Conservation (phyloP, 2,797 vertebrate genomes). For the Myoxocephalus aenaeus region DNA sequence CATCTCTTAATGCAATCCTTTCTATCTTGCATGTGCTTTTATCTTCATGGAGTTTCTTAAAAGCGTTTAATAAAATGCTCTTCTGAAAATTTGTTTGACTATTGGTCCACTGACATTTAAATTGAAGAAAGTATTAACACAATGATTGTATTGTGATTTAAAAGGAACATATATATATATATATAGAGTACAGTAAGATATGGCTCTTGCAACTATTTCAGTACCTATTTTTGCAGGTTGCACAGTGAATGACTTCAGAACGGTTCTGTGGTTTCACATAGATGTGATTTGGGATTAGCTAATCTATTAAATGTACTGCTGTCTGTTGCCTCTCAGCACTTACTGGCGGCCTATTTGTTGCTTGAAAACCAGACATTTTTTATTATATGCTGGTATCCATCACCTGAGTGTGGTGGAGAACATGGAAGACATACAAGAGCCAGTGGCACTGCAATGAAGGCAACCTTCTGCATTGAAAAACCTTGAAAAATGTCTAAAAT, state of each 20-base stretch:
- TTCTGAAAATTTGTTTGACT: slow-evolving; percentile 47
- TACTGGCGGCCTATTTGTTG: slow-evolving; percentile 15
- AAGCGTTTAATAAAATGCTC: slow-evolving; percentile 73
- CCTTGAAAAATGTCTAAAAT: background rate
- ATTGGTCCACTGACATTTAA: slow-evolving; percentile 9
- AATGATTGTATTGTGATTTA: background rate
- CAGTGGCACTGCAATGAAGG: background rate
- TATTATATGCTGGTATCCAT: background rate
- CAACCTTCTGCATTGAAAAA: background rate
- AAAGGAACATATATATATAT: too few species aligned
- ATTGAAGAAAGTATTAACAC: background rate
- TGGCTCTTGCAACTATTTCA: background rate
- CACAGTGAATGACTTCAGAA: slow-evolving; percentile 4
- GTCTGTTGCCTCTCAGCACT: background rate
- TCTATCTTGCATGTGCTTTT: slow-evolving; percentile 68
- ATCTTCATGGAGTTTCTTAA: slow-evolving; percentile 51
- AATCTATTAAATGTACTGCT: slow-evolving; percentile 7
- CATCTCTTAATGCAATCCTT: slow-evolving; percentile 51
- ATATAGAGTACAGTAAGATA: background rate
- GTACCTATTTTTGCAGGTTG: background rate
- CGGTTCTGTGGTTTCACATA: background rate
- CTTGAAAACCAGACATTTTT: slow-evolving; percentile 4
- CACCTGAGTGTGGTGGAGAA: slow-evolving; percentile 11
- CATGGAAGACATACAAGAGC: slow-evolving; percentile 9
- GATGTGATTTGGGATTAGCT: background rate